Evolutionary conservation across 2,113 vertebrate species (phyloP).

Genomic region (Petrocephalus zakoni): DNA sequence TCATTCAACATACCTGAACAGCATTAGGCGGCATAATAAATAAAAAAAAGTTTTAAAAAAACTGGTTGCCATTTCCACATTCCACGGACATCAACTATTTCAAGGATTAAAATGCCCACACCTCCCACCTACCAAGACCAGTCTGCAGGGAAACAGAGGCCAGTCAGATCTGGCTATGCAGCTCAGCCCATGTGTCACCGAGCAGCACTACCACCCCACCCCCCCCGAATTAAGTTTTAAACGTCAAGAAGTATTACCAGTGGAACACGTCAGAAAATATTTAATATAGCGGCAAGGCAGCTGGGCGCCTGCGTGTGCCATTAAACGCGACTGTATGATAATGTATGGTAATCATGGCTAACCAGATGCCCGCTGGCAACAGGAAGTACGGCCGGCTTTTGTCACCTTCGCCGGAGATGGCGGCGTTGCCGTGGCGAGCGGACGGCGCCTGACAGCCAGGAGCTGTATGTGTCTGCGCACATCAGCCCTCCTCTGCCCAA

Average conservation of each 20-base stretch:
- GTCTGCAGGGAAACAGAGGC: neutral
- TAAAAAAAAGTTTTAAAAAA: neutral
- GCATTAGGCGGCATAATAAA: neutral
- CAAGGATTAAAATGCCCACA: neutral
- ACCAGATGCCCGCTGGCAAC: slow-evolving; percentile 84
- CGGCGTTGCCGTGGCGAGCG: slow-evolving; percentile 57
- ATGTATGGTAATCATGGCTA: slow-evolving; percentile 94
- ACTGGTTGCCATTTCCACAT: neutral
- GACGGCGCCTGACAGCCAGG: slow-evolving; percentile 71
- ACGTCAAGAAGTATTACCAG: slow-evolving; percentile 53
- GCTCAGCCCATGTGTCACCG: neutral
- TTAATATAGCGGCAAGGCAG: slow-evolving; percentile 59
- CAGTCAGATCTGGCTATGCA: neutral
- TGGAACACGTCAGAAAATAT: slow-evolving; percentile 46
- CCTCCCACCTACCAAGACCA: neutral
- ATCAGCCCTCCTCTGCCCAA: neutral
- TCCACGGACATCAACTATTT: neutral
- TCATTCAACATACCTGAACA: neutral
- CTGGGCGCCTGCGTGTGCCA: slow-evolving; percentile 76
- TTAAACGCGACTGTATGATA: slow-evolving; percentile 94
- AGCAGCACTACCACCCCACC: neutral
- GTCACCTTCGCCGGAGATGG: slow-evolving; percentile 90
- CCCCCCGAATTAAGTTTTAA: slow-evolving; percentile 34
- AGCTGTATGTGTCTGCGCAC: slow-evolving; percentile 34
- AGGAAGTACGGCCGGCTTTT: slow-evolving; percentile 72